Evolutionary conservation across 2,797 vertebrate species (phyloP).

Genomic region (Cottoperca gobio): DNA sequence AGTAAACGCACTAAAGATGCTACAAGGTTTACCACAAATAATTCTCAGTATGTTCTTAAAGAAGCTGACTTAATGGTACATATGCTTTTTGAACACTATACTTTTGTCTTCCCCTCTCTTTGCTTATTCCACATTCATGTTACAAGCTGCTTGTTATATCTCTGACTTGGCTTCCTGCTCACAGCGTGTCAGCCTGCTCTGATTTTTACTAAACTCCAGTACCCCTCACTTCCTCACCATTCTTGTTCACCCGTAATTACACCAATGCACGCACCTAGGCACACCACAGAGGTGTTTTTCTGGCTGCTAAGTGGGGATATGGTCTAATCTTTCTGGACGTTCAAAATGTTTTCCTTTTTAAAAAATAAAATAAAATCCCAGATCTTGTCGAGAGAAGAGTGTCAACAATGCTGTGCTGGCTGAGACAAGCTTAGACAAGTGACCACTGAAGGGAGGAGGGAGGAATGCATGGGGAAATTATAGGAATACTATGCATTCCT

Average conservation of each 20-base stretch:
- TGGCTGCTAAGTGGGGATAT: conserved; percentile 67
- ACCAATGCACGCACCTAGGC: conserved; percentile 13
- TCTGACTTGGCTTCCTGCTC: conserved; percentile 1
- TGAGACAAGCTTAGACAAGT: conserved; percentile 82
- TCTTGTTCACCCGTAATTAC: conserved; percentile 37
- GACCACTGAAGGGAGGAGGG: conserved; percentile 68
- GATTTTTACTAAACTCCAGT: conserved; percentile 4
- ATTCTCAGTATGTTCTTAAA: neutral
- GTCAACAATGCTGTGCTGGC: conserved; percentile 72
- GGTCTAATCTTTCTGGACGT: conserved; percentile 69
- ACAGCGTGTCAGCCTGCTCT: conserved; percentile 15
- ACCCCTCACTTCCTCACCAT: conserved; percentile 17
- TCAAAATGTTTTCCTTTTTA: conserved; percentile 65
- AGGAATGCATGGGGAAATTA: conserved; percentile 76
- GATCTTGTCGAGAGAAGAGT: conserved; percentile 59
- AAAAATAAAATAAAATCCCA: conserved; percentile 78
- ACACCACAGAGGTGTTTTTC: conserved; percentile 50
- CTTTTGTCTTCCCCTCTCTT: neutral
- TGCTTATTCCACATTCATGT: neutral
- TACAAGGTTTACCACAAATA: neutral
- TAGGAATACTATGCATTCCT: conserved; percentile 80
- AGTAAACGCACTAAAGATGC: neutral
- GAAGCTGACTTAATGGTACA: neutral
- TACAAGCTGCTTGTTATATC: neutral
- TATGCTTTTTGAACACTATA: neutral